Percentiles rank a stretch among this genome's conserved stretches.
Conservation (phyloP, 2,888 invertebrate genomes). For the Diachrysia chrysitis region DNA sequence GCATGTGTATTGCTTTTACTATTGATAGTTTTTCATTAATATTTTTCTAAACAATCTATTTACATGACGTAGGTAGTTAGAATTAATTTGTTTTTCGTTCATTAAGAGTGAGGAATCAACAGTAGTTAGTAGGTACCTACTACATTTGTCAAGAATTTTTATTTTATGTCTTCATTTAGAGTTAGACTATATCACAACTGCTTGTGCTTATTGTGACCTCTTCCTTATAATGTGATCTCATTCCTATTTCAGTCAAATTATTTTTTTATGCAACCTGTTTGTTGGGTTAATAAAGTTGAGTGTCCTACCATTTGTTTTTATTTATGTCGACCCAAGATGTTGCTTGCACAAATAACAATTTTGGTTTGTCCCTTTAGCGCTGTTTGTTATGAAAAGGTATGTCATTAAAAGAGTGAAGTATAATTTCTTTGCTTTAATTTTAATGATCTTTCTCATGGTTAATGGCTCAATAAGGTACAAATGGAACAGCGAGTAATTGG, state of each 20-base stretch:
- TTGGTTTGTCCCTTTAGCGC: slow-evolving; percentile 24
- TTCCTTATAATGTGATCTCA: too few species aligned
- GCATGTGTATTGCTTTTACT: too few species aligned
- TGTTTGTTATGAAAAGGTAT: slow-evolving; percentile 59
- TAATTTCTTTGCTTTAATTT: slow-evolving; percentile 76
- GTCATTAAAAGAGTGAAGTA: slow-evolving; percentile 79
- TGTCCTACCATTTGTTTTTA: background rate
- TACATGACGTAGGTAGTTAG: too few species aligned
- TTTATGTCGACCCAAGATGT: slow-evolving; percentile 4
- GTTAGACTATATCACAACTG: background rate
- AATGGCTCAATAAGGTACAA: slow-evolving; percentile 85
- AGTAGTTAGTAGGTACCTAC: background rate
- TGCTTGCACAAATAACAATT: background rate
- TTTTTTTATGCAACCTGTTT: background rate
- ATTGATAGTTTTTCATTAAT: too few species aligned
- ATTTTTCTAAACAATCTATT: too few species aligned
- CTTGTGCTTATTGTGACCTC: too few species aligned
- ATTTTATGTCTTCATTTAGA: background rate
- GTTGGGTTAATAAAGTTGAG: background rate
- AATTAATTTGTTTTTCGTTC: too few species aligned
- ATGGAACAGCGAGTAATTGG: slow-evolving; percentile 82
- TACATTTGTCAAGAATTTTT: background rate
- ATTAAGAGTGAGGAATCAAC: too few species aligned
- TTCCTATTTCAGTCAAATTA: background rate
- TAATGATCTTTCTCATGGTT: slow-evolving; percentile 79